Percentiles rank a stretch among this genome's conserved stretches.
These are phyloP conservation scores for Clarias magur DNA, from an alignment of 2,113 vertebrate genomes.

Conservation along the genomic window DNA sequence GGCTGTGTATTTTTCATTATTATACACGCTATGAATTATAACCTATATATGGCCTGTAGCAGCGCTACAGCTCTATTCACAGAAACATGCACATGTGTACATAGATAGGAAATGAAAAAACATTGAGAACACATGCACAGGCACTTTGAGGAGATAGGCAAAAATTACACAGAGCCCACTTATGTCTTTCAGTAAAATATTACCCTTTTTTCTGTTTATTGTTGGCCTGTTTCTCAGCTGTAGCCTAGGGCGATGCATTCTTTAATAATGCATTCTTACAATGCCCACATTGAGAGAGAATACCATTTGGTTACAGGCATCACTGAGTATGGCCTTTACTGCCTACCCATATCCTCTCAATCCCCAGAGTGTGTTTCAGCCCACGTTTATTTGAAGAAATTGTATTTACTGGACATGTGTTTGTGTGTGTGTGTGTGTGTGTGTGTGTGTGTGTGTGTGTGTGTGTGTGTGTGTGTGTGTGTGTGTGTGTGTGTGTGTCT, in stretches of 20 bases:
- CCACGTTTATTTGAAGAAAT: slow-evolving; percentile 52
- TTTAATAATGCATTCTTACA: slow-evolving; percentile 55
- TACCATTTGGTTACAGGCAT: slow-evolving; percentile 55
- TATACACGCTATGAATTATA: background rate
- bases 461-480: slow-evolving; percentile 33
- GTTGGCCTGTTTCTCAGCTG: slow-evolving; percentile 37
- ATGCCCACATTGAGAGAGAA: slow-evolving; percentile 48
- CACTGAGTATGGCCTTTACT: slow-evolving; percentile 47
- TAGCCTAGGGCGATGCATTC: slow-evolving; percentile 45
- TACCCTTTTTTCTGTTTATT: slow-evolving; percentile 49
- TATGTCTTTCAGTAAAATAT: slow-evolving; percentile 45
- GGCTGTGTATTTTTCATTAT: slow-evolving; percentile 1
- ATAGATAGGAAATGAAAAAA: background rate
- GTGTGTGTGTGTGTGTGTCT: slow-evolving; percentile 1
- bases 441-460: background rate
- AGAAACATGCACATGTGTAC: background rate
- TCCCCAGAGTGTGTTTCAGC: slow-evolving; percentile 52
- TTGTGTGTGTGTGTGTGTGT: slow-evolving; percentile 17
- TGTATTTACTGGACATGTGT: slow-evolving; percentile 46
- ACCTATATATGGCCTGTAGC: background rate
- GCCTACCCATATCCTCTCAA: slow-evolving; percentile 45
- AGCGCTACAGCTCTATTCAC: background rate
- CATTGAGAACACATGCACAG: slow-evolving; percentile 5
- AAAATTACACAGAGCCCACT: slow-evolving; percentile 11
- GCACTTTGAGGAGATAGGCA: slow-evolving; percentile 20